phyloP scores from a whole-genome alignment of 2,113 vertebrate genomes.

The Peucedramus taeniatus region DNA sequence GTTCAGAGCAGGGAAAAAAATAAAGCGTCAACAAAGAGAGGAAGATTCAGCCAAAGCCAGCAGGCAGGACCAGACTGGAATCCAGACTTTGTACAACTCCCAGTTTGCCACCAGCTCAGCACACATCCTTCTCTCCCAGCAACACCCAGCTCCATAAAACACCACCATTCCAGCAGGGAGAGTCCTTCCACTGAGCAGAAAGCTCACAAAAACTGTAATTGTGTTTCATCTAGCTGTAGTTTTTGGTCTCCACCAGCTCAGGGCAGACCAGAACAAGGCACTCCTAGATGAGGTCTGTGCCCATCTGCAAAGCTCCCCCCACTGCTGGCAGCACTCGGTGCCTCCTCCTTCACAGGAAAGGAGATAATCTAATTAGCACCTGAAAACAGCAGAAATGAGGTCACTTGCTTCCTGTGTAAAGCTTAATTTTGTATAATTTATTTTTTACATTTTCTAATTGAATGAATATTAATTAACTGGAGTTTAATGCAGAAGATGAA shows the following conservation, averaged over 20 bases:
- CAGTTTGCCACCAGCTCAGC: neutral
- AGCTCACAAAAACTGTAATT: neutral
- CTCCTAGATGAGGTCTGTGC: neutral
- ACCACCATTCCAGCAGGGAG: neutral
- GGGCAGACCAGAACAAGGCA: neutral
- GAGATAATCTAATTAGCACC: slow-evolving; percentile 58
- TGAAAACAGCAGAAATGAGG: slow-evolving; percentile 55
- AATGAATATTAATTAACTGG: slow-evolving; percentile 71
- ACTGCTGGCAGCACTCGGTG: neutral
- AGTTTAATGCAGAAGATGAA: slow-evolving; percentile 62
- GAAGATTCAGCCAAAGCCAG: neutral
- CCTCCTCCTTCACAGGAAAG: neutral
- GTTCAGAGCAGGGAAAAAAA: neutral
- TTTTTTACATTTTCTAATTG: slow-evolving; percentile 70
- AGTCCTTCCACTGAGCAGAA: neutral
- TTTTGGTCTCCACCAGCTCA: neutral
- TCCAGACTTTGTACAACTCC: neutral
- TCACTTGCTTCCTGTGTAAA: slow-evolving; percentile 58
- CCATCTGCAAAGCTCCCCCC: neutral
- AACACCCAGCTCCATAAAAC: neutral
- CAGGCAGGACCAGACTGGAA: neutral
- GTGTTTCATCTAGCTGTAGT: neutral
- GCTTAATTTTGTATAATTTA: slow-evolving; percentile 63
- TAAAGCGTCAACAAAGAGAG: neutral
- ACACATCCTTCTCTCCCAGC: neutral